Conservation (phyloP, 2,113 vertebrate genomes). For the Microtus montanus region DNA sequence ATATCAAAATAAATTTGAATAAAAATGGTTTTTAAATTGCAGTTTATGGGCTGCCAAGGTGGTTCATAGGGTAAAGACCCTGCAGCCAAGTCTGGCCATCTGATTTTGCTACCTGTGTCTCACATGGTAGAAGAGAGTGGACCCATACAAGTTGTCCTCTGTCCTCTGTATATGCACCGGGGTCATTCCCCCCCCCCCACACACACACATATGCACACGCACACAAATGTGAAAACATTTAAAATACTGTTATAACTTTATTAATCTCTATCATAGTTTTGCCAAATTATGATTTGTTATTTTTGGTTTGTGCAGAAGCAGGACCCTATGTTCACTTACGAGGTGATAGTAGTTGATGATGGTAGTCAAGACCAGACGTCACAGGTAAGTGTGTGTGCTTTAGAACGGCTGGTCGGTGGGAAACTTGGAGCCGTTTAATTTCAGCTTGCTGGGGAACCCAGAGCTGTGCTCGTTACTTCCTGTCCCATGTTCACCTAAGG, state of each 20-base stretch:
- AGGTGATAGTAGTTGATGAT: conserved; percentile 96
- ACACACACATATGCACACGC: too few relatives aligned
- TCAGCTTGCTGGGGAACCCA: neutral
- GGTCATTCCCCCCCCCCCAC: rapidly evolving
- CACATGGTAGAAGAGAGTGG: neutral
- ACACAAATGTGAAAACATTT: neutral
- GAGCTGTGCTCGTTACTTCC: neutral
- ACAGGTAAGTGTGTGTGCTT: conserved; percentile 85
- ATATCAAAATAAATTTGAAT: neutral
- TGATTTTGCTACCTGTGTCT: neutral
- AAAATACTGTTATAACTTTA: neutral
- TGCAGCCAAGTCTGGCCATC: neutral
- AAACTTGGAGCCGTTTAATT: neutral
- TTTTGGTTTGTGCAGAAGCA: conserved; percentile 87
- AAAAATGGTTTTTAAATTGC: neutral
- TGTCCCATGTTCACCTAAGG: neutral
- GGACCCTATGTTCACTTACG: conserved; percentile 92
- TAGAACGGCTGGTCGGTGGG: neutral
- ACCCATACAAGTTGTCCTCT: too few relatives aligned
- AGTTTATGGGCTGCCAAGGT: neutral
- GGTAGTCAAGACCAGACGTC: conserved; percentile 97
- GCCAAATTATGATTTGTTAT: conserved; percentile 38
- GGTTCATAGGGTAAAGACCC: neutral
- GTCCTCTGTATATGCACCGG: neutral
- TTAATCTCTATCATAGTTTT: neutral